phyloP scores from a whole-genome alignment of 1,140 invertebrate species.

The Hestina assimilis region DNA sequence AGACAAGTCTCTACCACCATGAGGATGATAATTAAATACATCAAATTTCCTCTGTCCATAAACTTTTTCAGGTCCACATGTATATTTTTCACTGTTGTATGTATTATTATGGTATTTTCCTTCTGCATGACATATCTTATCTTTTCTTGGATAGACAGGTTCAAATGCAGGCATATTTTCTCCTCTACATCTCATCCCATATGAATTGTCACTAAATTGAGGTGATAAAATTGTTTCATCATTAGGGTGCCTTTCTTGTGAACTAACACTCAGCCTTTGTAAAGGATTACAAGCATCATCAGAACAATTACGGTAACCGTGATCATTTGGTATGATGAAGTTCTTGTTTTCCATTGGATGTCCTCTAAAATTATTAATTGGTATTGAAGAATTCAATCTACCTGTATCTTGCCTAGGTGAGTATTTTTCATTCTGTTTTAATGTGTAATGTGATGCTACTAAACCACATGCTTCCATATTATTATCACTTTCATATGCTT shows the following conservation, averaged over 20 bases:
- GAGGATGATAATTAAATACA: slow-evolving; percentile 65
- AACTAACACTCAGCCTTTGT: slow-evolving; percentile 60
- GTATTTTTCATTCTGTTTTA: slow-evolving; percentile 62
- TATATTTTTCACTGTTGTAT: slow-evolving; percentile 60
- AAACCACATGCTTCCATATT: slow-evolving; percentile 43
- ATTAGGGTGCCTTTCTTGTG: slow-evolving; percentile 57
- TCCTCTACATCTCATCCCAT: slow-evolving; percentile 42
- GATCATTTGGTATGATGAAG: slow-evolving; percentile 50
- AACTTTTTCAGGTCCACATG: slow-evolving; percentile 66
- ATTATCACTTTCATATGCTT: slow-evolving; percentile 48
- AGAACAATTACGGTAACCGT: slow-evolving; percentile 45
- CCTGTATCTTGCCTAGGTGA: slow-evolving; percentile 50
- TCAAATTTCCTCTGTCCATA: slow-evolving; percentile 67
- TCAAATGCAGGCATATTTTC: slow-evolving; percentile 52
- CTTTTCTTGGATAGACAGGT: slow-evolving; percentile 54
- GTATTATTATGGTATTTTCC: slow-evolving; percentile 56
- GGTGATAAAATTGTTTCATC: slow-evolving; percentile 55
- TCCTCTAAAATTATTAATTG: slow-evolving; percentile 46
- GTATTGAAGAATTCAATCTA: slow-evolving; percentile 39
- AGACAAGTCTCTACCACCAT: slow-evolving; percentile 52
- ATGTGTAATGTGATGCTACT: slow-evolving; percentile 48
- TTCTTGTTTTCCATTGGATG: slow-evolving; percentile 48
- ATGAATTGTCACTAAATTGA: slow-evolving; percentile 56
- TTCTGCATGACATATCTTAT: slow-evolving; percentile 50
- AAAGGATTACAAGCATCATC: slow-evolving; percentile 54